Evolutionary conservation across 2,888 invertebrate genomes (phyloP), one percentile per base, ranked within the genome.

Genomic region (Amphipyra tragopoginis): DNA sequence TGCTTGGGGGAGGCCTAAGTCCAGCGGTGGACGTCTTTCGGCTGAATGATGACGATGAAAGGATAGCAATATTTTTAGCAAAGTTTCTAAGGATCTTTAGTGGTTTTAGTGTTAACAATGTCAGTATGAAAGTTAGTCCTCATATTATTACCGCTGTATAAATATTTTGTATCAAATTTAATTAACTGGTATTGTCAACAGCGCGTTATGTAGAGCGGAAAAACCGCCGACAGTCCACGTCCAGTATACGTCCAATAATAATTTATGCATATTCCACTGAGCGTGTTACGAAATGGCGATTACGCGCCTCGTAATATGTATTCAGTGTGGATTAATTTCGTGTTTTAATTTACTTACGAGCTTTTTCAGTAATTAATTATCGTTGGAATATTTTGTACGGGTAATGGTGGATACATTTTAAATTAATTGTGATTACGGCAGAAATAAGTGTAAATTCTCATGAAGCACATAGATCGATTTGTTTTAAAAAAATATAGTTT

Each of bases 241-340:
- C 59, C 63, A 50, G 44, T 63, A 9, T 21, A 26, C 11, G 29
- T 55, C 14, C 49, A 66, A 74, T 61, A 64, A 74, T 66, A 56
- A 54, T 54, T 73, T 73, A 74, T 82, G 60, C 48, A 73, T 75
- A 75, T 77, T 74, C 66, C 33, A 53, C 57, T 69, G 56, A 42
- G 14, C 9, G 43, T 48, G 72, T 33, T 48, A 56, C 48, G 42
- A 10, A 65, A 68, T 49, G 29, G 47, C 34, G 49, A 58, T 61
- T 58, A 65, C 56, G 26, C 42, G 21, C 47, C 39, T n/a, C 49
- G 21, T 56, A 45, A 63, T 57, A 39, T 63, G 56, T 54, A 75
- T 75, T 60, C 51, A 57, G 50, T 15, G 13, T n/a, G 45, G 40
- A 74, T 69, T 69, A 47, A 69, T 54, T 53, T 56, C 15, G 34